Conservation (phyloP, 2,888 invertebrate species). For the Tuta absoluta region DNA sequence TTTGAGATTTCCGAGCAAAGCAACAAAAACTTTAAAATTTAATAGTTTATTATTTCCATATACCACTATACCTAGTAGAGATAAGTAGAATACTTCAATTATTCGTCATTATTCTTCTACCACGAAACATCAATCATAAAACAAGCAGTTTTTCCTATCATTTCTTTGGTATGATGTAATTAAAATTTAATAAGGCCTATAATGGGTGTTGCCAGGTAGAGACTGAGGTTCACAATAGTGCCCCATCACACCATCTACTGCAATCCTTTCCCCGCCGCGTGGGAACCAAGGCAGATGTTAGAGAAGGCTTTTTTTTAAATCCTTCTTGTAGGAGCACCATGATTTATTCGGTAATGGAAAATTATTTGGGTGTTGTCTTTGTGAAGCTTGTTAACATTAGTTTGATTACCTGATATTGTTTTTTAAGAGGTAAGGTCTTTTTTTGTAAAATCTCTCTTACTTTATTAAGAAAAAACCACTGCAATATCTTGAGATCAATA, state of each 20-base stretch:
- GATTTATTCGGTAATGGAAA: neutral
- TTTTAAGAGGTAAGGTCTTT: no score
- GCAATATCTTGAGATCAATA: no score
- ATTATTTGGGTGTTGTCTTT: neutral
- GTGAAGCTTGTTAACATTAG: neutral
- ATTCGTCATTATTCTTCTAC: neutral
- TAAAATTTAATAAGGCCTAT: conserved; percentile 31
- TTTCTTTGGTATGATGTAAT: conserved; percentile 19
- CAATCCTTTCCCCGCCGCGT: conserved; percentile 72
- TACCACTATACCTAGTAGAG: neutral
- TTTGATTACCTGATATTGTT: no score
- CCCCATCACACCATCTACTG: conserved; percentile 23
- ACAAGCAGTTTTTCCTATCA: conserved; percentile 4
- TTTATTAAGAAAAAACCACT: no score
- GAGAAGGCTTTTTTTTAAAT: conserved; percentile 62
- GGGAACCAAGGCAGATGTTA: conserved; percentile 73
- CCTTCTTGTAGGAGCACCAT: conserved; percentile 32
- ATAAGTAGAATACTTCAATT: neutral
- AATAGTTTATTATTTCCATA: no score
- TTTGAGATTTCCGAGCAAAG: no score
- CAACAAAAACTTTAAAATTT: no score
- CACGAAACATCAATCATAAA: neutral
- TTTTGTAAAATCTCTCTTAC: no score
- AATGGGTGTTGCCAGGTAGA: conserved; percentile 18
- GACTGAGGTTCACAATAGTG: conserved; percentile 5